These are phyloP conservation scores for Chydorus sphaericus DNA, from an alignment of 2,888 invertebrate species.

Conservation along the genomic window DNA sequence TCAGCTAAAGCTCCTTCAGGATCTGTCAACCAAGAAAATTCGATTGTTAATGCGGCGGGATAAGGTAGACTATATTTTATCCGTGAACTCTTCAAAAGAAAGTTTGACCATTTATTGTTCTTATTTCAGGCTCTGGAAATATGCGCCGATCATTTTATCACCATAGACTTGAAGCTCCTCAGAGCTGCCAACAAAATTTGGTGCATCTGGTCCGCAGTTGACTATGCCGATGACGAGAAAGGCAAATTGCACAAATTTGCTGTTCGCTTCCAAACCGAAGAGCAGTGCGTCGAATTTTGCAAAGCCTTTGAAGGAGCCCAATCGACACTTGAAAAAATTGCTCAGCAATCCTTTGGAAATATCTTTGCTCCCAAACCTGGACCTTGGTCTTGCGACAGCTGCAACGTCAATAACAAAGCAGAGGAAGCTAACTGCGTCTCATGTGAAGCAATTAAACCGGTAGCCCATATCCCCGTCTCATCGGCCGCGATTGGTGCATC, in stretches of 20 bases:
- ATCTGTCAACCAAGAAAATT: constrained; percentile 46
- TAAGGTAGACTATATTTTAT: too few relatives aligned
- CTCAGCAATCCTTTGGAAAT: background rate
- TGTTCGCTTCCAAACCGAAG: constrained; percentile 61
- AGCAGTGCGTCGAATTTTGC: constrained; percentile 52
- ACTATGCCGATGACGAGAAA: constrained; percentile 66
- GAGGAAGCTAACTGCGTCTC: constrained; percentile 42
- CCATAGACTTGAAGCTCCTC: constrained; percentile 55
- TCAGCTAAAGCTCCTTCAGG: constrained; percentile 61
- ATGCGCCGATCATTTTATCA: constrained; percentile 79
- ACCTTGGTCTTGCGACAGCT: constrained; percentile 51
- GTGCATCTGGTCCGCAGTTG: constrained; percentile 69
- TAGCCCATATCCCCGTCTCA: too few relatives aligned
- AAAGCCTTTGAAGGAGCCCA: constrained; percentile 30
- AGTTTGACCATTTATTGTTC: constrained; percentile 52
- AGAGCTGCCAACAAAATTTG: constrained; percentile 50
- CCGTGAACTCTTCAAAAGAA: too few relatives aligned
- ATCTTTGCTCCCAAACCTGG: constrained; percentile 46
- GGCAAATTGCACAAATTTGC: constrained; percentile 53
- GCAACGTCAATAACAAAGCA: constrained; percentile 41
- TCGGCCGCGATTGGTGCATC: too few relatives aligned
- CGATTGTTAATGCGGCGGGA: constrained; percentile 80
- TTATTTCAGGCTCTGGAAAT: constrained; percentile 77
- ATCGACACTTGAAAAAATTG: constrained; percentile 41
- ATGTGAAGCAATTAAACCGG: constrained; percentile 43